Conservation (phyloP, 1,140 invertebrate species). For the Anastatus disparis region DNA sequence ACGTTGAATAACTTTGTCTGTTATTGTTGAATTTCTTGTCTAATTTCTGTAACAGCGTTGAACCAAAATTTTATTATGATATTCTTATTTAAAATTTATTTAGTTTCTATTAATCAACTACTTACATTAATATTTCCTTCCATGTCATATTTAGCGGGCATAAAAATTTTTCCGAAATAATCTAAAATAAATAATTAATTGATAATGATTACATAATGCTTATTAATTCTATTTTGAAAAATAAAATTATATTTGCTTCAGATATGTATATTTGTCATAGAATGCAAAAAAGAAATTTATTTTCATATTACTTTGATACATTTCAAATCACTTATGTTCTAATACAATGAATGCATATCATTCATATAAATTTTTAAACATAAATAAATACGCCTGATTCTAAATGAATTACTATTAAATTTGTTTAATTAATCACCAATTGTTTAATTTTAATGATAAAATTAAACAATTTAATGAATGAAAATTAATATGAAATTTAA, state of each 20-base stretch:
- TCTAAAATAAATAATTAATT: slow-evolving; percentile 63
- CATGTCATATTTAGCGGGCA: slow-evolving; percentile 78
- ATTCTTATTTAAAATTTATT: no score
- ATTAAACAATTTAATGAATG: no score
- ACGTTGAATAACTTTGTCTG: slow-evolving; percentile 67
- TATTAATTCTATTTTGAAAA: no score
- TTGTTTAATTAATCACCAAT: no score
- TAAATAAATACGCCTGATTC: no score
- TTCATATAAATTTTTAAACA: no score
- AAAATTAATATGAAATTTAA: no score
- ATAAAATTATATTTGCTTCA: neutral
- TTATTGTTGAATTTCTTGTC: slow-evolving; percentile 68
- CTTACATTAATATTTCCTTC: slow-evolving; percentile 79
- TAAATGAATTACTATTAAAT: no score
- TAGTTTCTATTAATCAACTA: slow-evolving; percentile 40
- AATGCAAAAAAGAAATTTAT: slow-evolving; percentile 47
- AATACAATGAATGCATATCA: neutral
- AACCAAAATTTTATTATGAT: slow-evolving; percentile 12
- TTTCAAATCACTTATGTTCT: neutral
- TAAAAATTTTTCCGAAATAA: slow-evolving; percentile 77
- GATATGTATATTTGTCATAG: neutral
- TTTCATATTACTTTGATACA: slow-evolving; percentile 15
- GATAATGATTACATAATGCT: neutral
- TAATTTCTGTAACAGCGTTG: slow-evolving; percentile 70
- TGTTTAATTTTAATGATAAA: no score